Base-by-base conservation (phyloP, 2,113 vertebrate species). In the Mesitornis unicolor region DNA sequence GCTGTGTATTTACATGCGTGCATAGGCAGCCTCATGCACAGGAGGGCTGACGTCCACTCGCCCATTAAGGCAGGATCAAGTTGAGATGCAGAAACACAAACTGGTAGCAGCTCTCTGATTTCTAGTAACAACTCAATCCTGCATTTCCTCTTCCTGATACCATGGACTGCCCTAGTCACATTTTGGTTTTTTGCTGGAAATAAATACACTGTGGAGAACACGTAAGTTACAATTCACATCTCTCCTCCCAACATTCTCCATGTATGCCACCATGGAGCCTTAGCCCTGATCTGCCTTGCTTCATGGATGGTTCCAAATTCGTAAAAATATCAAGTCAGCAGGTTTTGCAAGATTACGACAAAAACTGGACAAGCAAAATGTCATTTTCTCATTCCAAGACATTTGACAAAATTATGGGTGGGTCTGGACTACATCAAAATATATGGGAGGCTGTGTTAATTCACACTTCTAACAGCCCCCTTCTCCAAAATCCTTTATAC, bases 1-100 rank as follows among this genome's bases (percentile, higher is more conserved):
- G 5, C 16, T 1, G 42, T 3, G 22, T 33, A 2, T 6, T 5
- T 6, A 18, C 6, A 26, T 8, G 12, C 0, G 2, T 10, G 40
- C 11, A 18, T 0, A 14, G 69, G 67, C 45, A 67, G 28, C 22
- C 26, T 33, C 35, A 8, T 2, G 1, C 18, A 8, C 13, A 5
- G 20, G 9, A 45, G 11, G 7, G 28, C 33, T 33, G 13, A 45
- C 1, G 1, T 15, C 24, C 31, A 26, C 29, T 26, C 36, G 20
- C 28, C 25, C 24, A 2, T 10, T 31, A 36, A 6, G 0, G 0
- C 7, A 40, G 42, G n/a, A 70, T 28, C 51, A n/a, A 29, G 28
- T 25, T 14, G 77, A 79, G 60, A 33, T 50, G n/a, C 40, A 36
- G 54, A 79, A 74, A 68, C 24, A 35, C 16, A 21, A 47, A 29